These are phyloP conservation scores for Zaprionus ornatus DNA, from an alignment of 1,140 invertebrate genomes.

Conservation along the genomic window DNA sequence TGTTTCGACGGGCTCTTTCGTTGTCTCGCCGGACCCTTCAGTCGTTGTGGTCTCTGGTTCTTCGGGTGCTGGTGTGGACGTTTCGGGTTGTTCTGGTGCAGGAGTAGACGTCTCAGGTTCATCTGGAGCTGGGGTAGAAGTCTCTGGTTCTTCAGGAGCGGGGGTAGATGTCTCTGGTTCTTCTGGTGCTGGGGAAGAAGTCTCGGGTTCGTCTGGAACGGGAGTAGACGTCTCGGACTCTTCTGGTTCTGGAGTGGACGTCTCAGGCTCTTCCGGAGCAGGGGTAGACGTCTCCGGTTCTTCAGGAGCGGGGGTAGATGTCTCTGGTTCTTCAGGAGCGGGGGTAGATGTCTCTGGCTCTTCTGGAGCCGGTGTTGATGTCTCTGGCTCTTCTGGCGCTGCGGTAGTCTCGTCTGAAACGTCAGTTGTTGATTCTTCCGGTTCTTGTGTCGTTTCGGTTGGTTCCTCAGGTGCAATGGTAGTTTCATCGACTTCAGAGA, in stretches of 20 bases:
- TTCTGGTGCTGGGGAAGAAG: constrained; percentile 2
- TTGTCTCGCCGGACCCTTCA: constrained; percentile 13
- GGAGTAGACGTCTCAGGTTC: not conserved
- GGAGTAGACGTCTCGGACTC: constrained; percentile 20
- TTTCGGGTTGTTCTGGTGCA: constrained; percentile 3
- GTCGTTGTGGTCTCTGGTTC: constrained; percentile 17
- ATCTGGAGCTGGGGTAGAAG: not conserved
- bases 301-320: constrained; percentile 29
- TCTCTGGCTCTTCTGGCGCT: not conserved
- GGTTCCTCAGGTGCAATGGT: not conserved
- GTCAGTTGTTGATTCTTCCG: not conserved
- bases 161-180: constrained; percentile 5
- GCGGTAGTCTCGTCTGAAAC: not conserved
- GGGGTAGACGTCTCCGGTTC: not conserved
- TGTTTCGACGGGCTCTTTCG: constrained; percentile 12
- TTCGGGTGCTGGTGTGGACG: constrained; percentile 3
- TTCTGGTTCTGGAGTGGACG: constrained; percentile 4
- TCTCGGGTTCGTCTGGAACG: constrained; percentile 7
- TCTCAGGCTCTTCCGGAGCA: not conserved
- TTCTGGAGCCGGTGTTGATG: not conserved
- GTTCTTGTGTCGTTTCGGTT: not conserved
- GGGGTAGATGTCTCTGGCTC: not conserved
- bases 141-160: constrained; percentile 1
- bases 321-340: constrained; percentile 15
- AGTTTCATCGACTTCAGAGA: not conserved